phyloP scores from a whole-genome alignment of 2,113 vertebrate genomes.

The Helogale parvula region DNA sequence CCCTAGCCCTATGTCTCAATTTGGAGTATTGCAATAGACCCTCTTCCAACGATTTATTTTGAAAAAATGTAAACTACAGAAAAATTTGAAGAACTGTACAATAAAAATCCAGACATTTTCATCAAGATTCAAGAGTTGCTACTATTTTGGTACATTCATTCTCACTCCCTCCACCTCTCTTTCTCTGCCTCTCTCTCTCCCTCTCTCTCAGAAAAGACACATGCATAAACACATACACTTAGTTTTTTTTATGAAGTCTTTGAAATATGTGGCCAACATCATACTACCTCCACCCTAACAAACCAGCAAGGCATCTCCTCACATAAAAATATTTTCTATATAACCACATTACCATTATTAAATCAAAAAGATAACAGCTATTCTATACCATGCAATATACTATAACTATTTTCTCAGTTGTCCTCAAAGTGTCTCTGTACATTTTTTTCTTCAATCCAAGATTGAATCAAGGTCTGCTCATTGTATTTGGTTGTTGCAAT shows the following conservation, averaged over 20 bases:
- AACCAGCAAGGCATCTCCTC: not conserved
- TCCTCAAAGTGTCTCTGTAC: not conserved
- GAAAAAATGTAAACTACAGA: not conserved
- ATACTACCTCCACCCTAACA: not conserved
- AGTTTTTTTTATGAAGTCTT: not conserved
- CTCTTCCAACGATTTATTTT: not conserved
- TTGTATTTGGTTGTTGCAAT: not conserved
- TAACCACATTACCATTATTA: not conserved
- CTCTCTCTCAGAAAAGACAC: not conserved
- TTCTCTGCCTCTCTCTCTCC: not conserved
- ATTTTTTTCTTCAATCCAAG: not conserved
- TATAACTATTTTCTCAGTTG: not conserved
- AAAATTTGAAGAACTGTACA: not conserved
- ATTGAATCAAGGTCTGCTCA: not conserved
- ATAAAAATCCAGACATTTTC: not conserved
- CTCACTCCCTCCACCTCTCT: not conserved
- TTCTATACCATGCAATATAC: not conserved
- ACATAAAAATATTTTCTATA: not conserved
- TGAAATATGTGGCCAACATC: not conserved
- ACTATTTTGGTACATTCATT: not conserved
- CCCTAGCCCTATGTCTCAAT: not conserved
- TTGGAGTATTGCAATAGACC: not conserved
- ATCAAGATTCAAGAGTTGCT: not conserved
- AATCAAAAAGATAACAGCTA: not conserved
- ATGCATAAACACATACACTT: not conserved